These are phyloP conservation scores for Macquaria ambigua DNA, from an alignment of 2,113 vertebrate species.

Conservation along the genomic window DNA sequence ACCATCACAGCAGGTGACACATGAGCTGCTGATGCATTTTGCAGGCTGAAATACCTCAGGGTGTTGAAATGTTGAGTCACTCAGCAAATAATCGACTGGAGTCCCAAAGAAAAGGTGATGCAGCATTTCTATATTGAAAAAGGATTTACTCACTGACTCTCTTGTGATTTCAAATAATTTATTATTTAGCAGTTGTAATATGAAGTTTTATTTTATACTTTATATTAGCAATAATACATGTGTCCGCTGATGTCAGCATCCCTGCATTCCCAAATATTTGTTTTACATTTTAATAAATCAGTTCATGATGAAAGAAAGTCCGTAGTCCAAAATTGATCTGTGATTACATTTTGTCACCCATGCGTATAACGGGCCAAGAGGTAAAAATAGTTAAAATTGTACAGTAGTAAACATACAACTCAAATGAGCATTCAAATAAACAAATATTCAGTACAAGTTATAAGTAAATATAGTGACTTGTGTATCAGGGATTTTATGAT, in stretches of 20 bases:
- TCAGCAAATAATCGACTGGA: neutral
- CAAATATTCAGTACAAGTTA: constrained; percentile 26
- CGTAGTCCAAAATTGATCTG: constrained; percentile 24
- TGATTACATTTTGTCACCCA: constrained; percentile 45
- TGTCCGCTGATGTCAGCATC: constrained; percentile 61
- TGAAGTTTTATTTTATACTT: constrained; percentile 44
- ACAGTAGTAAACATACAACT: constrained; percentile 52
- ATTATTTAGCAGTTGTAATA: constrained; percentile 64
- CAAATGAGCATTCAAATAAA: constrained; percentile 45
- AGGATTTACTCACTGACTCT: neutral
- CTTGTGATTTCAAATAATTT: constrained; percentile 65
- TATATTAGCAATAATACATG: constrained; percentile 53
- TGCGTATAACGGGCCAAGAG: constrained; percentile 15
- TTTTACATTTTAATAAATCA: constrained; percentile 38
- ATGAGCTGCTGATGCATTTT: constrained; percentile 22
- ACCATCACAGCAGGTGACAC: constrained; percentile 15
- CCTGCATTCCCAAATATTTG: constrained; percentile 44
- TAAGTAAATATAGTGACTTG: constrained; percentile 29
- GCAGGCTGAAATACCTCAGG: constrained; percentile 13
- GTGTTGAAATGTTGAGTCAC: constrained; percentile 8
- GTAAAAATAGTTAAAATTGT: constrained; percentile 50
- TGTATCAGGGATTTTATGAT: neutral
- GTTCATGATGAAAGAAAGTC: constrained; percentile 28
- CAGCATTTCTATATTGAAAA: neutral
- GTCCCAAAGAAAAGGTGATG: neutral